Evolutionary conservation across 2,888 invertebrate genomes (phyloP), one percentile per base, ranked within the genome.

Genomic region (Trachelus stipa): DNA sequence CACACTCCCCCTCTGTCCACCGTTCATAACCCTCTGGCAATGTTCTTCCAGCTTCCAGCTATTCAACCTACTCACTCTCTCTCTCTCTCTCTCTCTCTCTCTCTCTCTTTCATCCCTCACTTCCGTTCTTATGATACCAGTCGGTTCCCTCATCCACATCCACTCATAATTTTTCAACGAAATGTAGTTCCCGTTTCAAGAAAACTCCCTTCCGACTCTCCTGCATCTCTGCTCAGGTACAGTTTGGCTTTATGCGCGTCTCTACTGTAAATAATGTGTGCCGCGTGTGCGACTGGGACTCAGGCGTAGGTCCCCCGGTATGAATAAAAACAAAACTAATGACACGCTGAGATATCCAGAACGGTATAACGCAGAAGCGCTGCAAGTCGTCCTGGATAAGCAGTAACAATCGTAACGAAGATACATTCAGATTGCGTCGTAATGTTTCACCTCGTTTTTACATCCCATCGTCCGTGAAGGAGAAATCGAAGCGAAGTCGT

Each of bases 311-410:
- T 80, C 79, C 76, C 76, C 35, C 12, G 3, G 79, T 80, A 75
- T 74, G 83, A 83, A 82, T 82, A 81, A 82, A 83, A 79, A 75
- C 80, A 80, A 83, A 84, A 81, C 86, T 83, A 84, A 86, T 83
- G 84, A 84, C 85, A 83, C 81, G 81, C 82, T 77, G 80, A 81
- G 82, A 82, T 81, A 84, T 85, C 83, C 82, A 81, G 85, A 40
- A 79, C 76, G 37, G 34, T 71, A 80, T 71, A 81, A 79, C 79
- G 82, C 15, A 1, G 78, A 78, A 79, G 68, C 73, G 12, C 40
- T 56, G 23, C 9, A 56, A 9, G 56, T 23, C 23, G 23, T 56
- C 23, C 56, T 3, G 56, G 9, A 23, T 56, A 56, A 56, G 2
- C 56, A 23, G 56, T 23, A 23, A 56, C 56, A 23, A 56, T 56